Evolutionary conservation across 2,888 invertebrate genomes (phyloP), one percentile per base, ranked within the genome.

Genomic region (Morpho deidamia): DNA sequence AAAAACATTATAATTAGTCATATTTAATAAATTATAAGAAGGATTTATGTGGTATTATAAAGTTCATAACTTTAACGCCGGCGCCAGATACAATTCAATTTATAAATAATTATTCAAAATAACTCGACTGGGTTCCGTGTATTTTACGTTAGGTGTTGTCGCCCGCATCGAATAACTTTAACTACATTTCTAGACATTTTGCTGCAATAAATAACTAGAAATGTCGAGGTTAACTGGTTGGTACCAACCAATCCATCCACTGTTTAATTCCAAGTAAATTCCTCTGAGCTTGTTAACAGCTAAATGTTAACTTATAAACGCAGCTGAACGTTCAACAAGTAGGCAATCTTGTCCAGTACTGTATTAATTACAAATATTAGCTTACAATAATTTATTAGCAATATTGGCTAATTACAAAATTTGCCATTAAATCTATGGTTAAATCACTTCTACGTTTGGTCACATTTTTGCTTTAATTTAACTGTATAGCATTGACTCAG

Each of bases 221-320:
- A 61, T 60, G 55, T 58, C 66, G 67, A 69, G 69, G 69, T 58
- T 64, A 61, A 61, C 65, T 7, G 55, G 58, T 63, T 55, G 52
- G 60, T 59, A 60, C 55, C 51, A 45, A 51, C 50, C 8, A 38
- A n/a, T 7, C n/a, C 38, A 39, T 23, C 46, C 32, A 44, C 32
- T 35, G 38, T 46, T 50, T 53, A 58, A 58, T 51, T 56, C 58
- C 56, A 52, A 53, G 51, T 41, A 52, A 62, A 63, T 66, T 62
- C 61, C 59, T 55, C 23, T 53, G 55, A 49, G 51, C 49, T 48
- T 47, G 56, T 51, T 34, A 34, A 39, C 38, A 9, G 9, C 9
- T 8, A 23, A 46, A 38, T 46, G 46, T 7, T 32, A 46, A 39
- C 32, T 46, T 39, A 46, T 45, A 45, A 46, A 23, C 2, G 23